These are phyloP conservation scores for Lepidocolaptes lacrymiger DNA, from an alignment of 2,797 vertebrate species.

Conservation along the genomic window DNA sequence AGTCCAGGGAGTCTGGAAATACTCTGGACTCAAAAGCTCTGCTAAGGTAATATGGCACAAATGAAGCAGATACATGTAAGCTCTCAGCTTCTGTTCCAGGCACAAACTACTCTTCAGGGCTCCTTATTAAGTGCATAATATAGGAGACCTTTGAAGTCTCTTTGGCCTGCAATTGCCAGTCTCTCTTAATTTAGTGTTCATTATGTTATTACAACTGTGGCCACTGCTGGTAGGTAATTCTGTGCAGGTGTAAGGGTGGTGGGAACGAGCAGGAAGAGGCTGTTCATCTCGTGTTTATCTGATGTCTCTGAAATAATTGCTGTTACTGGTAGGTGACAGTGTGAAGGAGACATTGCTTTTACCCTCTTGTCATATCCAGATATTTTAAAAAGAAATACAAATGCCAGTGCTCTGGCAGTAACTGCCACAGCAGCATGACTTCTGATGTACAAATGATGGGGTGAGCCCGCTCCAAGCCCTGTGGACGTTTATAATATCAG, in stretches of 20 bases:
- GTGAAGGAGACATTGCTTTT: not conserved
- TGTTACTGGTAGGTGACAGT: not conserved
- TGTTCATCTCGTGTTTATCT: not conserved
- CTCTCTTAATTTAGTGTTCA: not conserved
- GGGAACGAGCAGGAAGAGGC: not conserved
- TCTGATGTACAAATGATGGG: not conserved
- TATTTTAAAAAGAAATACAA: not conserved
- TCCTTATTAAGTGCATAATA: not conserved
- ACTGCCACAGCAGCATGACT: not conserved
- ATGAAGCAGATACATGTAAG: fast-evolving
- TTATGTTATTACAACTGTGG: not conserved
- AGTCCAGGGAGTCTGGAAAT: not conserved
- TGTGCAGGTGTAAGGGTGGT: not conserved
- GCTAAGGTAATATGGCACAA: fast-evolving
- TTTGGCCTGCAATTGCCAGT: not conserved
- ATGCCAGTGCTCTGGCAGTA: not conserved
- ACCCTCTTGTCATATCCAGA: not conserved
- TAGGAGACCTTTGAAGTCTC: not conserved
- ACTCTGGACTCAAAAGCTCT: not conserved
- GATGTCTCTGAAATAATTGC: not conserved
- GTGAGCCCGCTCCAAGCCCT: not conserved
- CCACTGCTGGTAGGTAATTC: not conserved
- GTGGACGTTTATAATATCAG: not conserved
- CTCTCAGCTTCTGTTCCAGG: not conserved
- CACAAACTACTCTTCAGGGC: not conserved